phyloP scores from a whole-genome alignment of 2,888 invertebrate genomes.

The Perizoma affinitatum region DNA sequence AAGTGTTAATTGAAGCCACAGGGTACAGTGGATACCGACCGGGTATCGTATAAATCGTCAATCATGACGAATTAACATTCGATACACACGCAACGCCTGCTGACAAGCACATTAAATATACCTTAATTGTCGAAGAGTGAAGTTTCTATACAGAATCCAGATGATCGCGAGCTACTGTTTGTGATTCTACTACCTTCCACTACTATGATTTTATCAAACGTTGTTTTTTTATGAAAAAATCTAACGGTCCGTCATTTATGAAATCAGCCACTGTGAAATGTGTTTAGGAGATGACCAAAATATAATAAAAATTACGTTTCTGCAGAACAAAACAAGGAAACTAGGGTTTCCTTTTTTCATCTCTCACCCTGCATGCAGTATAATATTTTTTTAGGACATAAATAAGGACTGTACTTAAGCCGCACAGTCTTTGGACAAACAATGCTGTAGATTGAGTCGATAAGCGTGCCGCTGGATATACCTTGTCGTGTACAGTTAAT shows the following conservation, averaged over 20 bases:
- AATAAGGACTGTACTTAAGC: not conserved
- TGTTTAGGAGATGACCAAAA: too few species aligned
- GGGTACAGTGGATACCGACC: conserved; percentile 48
- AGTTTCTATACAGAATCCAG: not conserved
- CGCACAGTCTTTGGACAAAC: conserved; percentile 55
- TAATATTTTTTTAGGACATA: too few species aligned
- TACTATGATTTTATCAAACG: too few species aligned
- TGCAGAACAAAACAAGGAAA: too few species aligned
- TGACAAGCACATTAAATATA: conserved; percentile 25
- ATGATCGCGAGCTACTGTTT: too few species aligned
- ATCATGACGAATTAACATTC: conserved; percentile 58
- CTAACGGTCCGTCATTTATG: too few species aligned
- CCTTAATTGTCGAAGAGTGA: conserved; percentile 4
- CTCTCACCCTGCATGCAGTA: too few species aligned
- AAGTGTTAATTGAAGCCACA: conserved; percentile 66
- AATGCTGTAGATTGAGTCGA: conserved; percentile 65
- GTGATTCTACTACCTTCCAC: too few species aligned
- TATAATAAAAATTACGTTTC: too few species aligned
- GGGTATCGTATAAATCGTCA: conserved; percentile 56
- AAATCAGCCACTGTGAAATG: too few species aligned
- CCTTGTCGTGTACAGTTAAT: conserved; percentile 73
- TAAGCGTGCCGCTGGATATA: conserved; percentile 62
- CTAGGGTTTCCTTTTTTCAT: too few species aligned
- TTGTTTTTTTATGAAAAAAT: too few species aligned
- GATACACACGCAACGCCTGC: conserved; percentile 49